Evolutionary conservation across 2,113 vertebrate species (phyloP).

Genomic region (Crotalus tigris): DNA sequence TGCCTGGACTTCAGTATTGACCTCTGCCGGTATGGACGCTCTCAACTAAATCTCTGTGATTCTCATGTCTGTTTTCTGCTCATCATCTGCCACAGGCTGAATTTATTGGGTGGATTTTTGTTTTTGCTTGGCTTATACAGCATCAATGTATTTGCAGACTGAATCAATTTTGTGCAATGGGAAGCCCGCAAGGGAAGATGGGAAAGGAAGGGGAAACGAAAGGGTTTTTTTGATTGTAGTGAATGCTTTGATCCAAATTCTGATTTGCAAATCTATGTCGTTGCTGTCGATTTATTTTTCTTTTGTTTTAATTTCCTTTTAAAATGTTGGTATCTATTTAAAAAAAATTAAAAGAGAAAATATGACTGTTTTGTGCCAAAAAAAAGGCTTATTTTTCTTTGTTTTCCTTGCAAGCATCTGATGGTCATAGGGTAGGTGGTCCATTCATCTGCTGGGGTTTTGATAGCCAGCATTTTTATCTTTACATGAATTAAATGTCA

Average conservation of each 20-base stretch:
- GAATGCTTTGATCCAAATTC: not conserved
- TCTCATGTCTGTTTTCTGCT: not conserved
- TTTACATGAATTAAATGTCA: not conserved
- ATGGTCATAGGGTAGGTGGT: slow-evolving; percentile 61
- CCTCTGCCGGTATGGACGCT: not conserved
- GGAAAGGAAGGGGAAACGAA: accelerated
- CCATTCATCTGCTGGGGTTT: slow-evolving; percentile 60
- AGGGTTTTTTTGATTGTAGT: not conserved
- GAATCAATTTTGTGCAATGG: not conserved
- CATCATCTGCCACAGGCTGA: not conserved
- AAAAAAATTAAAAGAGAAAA: slow-evolving; percentile 15
- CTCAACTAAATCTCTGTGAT: not conserved
- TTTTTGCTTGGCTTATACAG: not conserved
- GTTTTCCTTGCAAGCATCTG: slow-evolving; percentile 65
- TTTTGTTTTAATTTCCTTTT: not conserved
- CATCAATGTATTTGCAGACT: not conserved
- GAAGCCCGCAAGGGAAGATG: accelerated
- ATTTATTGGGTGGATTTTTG: not conserved
- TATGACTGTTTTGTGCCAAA: slow-evolving; percentile 53
- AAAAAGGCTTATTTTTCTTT: slow-evolving; percentile 62
- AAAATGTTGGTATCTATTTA: slow-evolving; percentile 23
- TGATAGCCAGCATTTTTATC: slow-evolving; percentile 3
- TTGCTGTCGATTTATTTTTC: not conserved
- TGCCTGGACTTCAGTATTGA: not conserved
- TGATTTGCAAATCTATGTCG: not conserved